A percentile compares a stretch with the other conserved stretches of the same genome.
Evolutionary conservation across 2,797 vertebrate species (phyloP).

Genomic region (Sebastes taczanowskii): DNA sequence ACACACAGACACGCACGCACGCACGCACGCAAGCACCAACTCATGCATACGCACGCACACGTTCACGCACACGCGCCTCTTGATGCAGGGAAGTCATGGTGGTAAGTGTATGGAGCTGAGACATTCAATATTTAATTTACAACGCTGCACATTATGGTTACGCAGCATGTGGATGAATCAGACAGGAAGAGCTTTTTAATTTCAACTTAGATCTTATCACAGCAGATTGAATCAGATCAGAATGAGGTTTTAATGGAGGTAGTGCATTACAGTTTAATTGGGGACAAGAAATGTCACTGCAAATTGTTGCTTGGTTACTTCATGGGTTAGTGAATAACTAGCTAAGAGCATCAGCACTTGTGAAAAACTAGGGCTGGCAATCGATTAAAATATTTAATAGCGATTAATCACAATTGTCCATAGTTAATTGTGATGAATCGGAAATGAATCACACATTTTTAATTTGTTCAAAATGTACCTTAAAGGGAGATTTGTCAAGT

Average conservation of each 20-base stretch:
- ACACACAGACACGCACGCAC: background rate
- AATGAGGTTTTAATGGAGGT: constrained; percentile 51
- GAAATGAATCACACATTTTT: too few relatives aligned
- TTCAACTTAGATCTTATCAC: constrained; percentile 72
- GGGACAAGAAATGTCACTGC: constrained; percentile 43
- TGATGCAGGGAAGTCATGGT: constrained; percentile 26
- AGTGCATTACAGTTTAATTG: constrained; percentile 57
- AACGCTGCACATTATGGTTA: constrained; percentile 63
- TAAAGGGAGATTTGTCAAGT: too few relatives aligned
- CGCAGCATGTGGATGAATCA: constrained; percentile 60
- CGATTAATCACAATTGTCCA: too few relatives aligned
- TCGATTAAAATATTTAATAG: too few relatives aligned
- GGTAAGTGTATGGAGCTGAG: constrained; percentile 34
- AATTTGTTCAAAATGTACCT: too few relatives aligned
- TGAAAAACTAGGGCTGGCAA: background rate
- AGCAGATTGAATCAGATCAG: constrained; percentile 61
- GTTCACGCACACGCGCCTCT: background rate
- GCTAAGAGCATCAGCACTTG: background rate
- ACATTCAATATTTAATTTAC: constrained; percentile 77
- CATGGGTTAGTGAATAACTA: constrained; percentile 15
- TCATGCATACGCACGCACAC: background rate
- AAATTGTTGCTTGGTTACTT: background rate
- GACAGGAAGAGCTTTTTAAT: constrained; percentile 76
- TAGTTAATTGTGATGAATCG: too few relatives aligned
- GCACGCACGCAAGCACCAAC: background rate